Conservation (phyloP, 2,888 invertebrate genomes). For the Carcina quercana region DNA sequence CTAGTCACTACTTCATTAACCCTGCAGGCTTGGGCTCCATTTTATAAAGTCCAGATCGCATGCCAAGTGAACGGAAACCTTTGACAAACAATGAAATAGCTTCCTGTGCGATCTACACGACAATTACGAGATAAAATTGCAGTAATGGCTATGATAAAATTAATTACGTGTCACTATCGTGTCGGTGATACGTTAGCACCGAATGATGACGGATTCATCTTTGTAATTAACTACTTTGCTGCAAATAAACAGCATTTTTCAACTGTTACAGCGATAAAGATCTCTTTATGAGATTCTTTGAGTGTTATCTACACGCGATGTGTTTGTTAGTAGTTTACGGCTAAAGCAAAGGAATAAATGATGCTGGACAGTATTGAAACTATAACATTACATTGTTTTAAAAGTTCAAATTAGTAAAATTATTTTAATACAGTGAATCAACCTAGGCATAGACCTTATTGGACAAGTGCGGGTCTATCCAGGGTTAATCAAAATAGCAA, state of each 20-base stretch:
- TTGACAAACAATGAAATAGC: constrained; percentile 58
- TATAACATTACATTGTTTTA: too few relatives aligned
- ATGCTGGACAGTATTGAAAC: too few relatives aligned
- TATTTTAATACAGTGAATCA: too few relatives aligned
- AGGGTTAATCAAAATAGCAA: too few relatives aligned
- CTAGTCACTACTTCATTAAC: constrained; percentile 32
- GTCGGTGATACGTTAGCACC: constrained; percentile 15
- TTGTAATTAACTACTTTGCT: constrained; percentile 8
- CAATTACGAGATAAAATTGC: constrained; percentile 45
- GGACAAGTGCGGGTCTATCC: too few relatives aligned
- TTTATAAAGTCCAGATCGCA: constrained; percentile 44
- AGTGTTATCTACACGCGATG: background rate
- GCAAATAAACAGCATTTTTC: constrained; percentile 7
- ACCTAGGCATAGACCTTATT: too few relatives aligned
- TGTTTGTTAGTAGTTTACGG: too few relatives aligned
- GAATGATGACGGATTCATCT: constrained; percentile 5
- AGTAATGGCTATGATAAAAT: constrained; percentile 35
- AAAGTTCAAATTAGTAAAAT: too few relatives aligned
- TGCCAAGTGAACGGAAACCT: constrained; percentile 41
- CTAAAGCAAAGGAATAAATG: too few relatives aligned
- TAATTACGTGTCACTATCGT: constrained; percentile 31
- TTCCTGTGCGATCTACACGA: constrained; percentile 50
- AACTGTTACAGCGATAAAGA: constrained; percentile 5
- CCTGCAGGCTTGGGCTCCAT: constrained; percentile 12
- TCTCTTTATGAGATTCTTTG: constrained; percentile 1